A percentile compares a stretch with the other conserved stretches of the same genome.
phyloP scores from a whole-genome alignment of 1,140 invertebrate genomes.

The Arion vulgaris region DNA sequence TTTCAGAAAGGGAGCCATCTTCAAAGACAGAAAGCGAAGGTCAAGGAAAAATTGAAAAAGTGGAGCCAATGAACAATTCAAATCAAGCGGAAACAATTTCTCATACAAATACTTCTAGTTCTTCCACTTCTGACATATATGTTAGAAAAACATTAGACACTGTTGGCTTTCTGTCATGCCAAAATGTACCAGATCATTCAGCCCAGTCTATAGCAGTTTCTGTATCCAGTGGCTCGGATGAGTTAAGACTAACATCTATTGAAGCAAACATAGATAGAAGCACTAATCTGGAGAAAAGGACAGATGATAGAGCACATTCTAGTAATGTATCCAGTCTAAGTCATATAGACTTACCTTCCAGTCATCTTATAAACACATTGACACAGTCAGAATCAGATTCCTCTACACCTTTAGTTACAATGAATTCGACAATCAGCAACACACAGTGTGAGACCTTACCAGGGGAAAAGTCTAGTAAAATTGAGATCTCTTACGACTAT shows the following conservation, averaged over 20 bases:
- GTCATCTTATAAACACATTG: background rate
- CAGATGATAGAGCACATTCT: background rate
- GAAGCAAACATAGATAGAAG: background rate
- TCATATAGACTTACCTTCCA: background rate
- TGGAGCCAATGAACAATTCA: background rate
- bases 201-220: background rate
- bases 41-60: background rate
- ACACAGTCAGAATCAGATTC: background rate
- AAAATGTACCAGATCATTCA: conserved; percentile 22
- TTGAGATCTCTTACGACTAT: background rate
- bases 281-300: background rate
- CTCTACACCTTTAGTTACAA: background rate
- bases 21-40: background rate
- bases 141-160: conserved; percentile 20
- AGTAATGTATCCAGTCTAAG: background rate
- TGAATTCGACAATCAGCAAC: background rate
- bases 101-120: background rate
- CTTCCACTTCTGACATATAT: conserved; percentile 6
- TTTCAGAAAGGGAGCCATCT: background rate
- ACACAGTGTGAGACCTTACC: background rate
- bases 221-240: background rate
- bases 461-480: background rate
- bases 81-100: background rate
- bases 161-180: conserved; percentile 20
- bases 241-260: background rate